Base-by-base conservation (phyloP, 2,888 invertebrate genomes). In the Drosophila suboccidentalis region DNA sequence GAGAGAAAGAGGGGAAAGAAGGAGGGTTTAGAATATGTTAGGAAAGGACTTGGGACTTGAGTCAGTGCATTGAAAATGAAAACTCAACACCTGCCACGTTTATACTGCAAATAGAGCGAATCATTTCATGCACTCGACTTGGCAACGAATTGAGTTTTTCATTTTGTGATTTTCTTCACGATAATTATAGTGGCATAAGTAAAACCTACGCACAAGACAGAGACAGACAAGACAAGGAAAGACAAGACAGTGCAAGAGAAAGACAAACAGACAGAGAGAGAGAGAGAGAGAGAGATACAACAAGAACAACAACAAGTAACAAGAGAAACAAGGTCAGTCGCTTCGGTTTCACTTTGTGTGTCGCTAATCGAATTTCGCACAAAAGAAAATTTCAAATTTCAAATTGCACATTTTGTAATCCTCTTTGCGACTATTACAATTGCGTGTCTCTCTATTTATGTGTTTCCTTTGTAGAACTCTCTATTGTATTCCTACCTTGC, bases 61-160 rank as follows among this genome's bases (percentile, higher is more conserved):
- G 61, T 29, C 43, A 62, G 38, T 67, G 57, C 69, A 68, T 72
- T 64, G 54, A 51, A 59, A 70, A 62, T 64, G 54, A 51, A 59
- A 70, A 62, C 50, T 74, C 71, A 73, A 71, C 80, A 71, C 77
- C 71, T 71, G 72, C 69, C 61, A 53, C 67, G 67, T 53, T 67
- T 65, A 66, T 66, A 50, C 41, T 67, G 76, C 76, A 82, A 80
- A 78, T 70, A 65, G 75, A 72, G 66, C 72, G 47, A 43, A 64
- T 58, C 55, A 55, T 73, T 77, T 76, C 57, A 69, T 74, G 66
- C 84, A 76, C 80, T 80, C 51, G 64, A 80, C 69, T 79, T 63
- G 58, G 49, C 38, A 43, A 32, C 63, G 41, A 19, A 26, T 57
- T 49, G 36, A 50, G 50, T 50, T 58, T 51, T 55, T 19, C 32